phyloP scores from a whole-genome alignment of 1,140 invertebrate species.

The Pectinophora gossypiella region DNA sequence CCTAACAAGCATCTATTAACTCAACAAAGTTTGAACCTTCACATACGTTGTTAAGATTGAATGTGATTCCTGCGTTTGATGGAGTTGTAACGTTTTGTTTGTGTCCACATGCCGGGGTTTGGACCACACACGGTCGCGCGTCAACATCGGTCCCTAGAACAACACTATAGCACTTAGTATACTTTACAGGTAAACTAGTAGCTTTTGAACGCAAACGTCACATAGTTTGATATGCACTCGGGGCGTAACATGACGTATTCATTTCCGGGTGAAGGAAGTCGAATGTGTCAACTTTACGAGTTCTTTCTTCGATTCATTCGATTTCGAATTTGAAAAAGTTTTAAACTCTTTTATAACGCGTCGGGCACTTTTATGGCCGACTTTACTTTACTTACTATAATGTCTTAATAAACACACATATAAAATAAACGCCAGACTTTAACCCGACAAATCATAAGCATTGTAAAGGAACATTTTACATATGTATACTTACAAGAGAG shows the following conservation, averaged over 20 bases:
- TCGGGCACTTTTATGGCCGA: too few relatives aligned
- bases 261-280: neutral
- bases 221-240: conserved; percentile 28
- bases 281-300: neutral
- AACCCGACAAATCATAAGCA: too few relatives aligned
- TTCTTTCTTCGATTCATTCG: too few relatives aligned
- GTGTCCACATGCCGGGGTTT: conserved; percentile 6
- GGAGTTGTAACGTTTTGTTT: conserved; percentile 29
- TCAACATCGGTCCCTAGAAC: conserved; percentile 60
- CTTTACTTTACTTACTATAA: too few relatives aligned
- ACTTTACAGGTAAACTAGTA: conserved; percentile 66
- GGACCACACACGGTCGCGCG: conserved; percentile 66
- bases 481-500: too few relatives aligned
- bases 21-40: neutral
- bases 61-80: conserved; percentile 12
- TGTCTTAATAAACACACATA: too few relatives aligned
- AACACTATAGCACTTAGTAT: conserved; percentile 68
- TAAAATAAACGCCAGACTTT: too few relatives aligned
- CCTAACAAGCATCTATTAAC: neutral
- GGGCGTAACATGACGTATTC: neutral
- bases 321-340: too few relatives aligned
- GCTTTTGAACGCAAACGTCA: conserved; percentile 38
- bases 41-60: neutral
- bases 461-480: too few relatives aligned
- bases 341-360: too few relatives aligned